Base-by-base conservation (phyloP, 1,140 invertebrate genomes). In the Sitophilus oryzae region DNA sequence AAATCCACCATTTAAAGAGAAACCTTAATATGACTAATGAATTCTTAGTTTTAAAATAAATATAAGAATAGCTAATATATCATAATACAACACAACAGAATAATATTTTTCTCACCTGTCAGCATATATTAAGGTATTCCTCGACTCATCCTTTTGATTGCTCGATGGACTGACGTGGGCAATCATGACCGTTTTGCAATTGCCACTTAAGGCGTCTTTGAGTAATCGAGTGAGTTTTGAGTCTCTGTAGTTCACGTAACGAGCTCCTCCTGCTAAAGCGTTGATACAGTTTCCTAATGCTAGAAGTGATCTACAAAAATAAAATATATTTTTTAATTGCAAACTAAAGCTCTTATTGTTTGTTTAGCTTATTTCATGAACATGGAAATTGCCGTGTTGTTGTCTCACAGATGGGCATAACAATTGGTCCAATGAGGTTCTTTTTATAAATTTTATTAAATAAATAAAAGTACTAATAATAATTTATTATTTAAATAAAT, bases 231-330 rank as follows among this genome's bases (percentile, higher is more conserved):
- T 98, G 35, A 98, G 74, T 73, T 98, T 98, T 9, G 91, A 95
- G 71, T 98, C 94, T 3, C 94, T 79, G 70, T 91, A 97, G 75
- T 97, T 97, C 0, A 96, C 91, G 68, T 93, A 96, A 62, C 84
- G 74, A 25, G 89, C 89, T 11, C 85, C 85, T 14, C 84, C 85
- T 1, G 86, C 91, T 3, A 97, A 73, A 0, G 93, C 93, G 72
- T 94, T 96, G 61, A 97, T 97, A 65, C 93, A 95, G 75, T 96
- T 98, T 0, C 92, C 93, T 21, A 98, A 76, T 0, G 93, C 93
- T n/a, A 71, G 42, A 4, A 71, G 49, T 5, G 68, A 70, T 21
- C 69, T 56, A 14, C 19, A 44, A 21, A 23, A 37, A 34, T 37
- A 8, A 37, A 30, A 4, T 6, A 9, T 18, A 30, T 30, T 30